These are phyloP conservation scores for Scolopax rusticola DNA, from an alignment of 2,797 vertebrate species.

Conservation along the genomic window DNA sequence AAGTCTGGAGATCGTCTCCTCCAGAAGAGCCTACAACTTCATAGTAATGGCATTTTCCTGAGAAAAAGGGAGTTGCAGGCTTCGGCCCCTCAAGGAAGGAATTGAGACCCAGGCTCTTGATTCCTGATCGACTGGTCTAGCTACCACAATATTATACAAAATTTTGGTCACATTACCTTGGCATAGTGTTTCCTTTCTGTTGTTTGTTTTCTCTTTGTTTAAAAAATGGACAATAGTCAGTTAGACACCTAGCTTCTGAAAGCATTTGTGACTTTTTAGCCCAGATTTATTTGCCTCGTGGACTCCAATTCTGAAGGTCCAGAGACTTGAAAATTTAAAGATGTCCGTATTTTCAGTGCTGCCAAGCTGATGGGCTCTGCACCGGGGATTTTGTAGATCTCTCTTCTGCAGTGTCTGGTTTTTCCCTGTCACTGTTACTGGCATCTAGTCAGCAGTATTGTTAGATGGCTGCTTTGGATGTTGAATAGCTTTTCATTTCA, in stretches of 20 bases:
- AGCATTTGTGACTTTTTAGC: neutral
- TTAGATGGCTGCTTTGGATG: neutral
- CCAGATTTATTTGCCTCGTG: neutral
- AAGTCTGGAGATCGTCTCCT: conserved; percentile 67
- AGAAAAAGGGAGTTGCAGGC: neutral
- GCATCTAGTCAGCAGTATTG: neutral
- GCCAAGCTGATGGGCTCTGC: neutral
- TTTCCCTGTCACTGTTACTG: neutral
- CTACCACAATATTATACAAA: neutral
- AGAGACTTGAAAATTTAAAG: neutral
- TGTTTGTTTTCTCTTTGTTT: neutral
- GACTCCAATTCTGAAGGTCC: neutral
- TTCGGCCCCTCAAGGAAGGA: neutral
- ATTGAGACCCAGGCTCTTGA: neutral
- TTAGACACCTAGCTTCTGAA: neutral
- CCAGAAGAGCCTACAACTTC: conserved; percentile 30
- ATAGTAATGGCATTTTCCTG: neutral
- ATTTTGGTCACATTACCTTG: neutral
- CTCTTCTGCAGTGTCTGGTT: neutral
- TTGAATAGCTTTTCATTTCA: neutral
- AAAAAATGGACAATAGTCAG: neutral
- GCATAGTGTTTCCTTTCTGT: neutral
- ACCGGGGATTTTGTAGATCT: neutral
- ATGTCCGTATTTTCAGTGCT: neutral
- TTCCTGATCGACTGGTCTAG: neutral